Evolutionary conservation across 1,140 invertebrate genomes (phyloP), one percentile per base, ranked within the genome.

Genomic region (Apis cerana): DNA sequence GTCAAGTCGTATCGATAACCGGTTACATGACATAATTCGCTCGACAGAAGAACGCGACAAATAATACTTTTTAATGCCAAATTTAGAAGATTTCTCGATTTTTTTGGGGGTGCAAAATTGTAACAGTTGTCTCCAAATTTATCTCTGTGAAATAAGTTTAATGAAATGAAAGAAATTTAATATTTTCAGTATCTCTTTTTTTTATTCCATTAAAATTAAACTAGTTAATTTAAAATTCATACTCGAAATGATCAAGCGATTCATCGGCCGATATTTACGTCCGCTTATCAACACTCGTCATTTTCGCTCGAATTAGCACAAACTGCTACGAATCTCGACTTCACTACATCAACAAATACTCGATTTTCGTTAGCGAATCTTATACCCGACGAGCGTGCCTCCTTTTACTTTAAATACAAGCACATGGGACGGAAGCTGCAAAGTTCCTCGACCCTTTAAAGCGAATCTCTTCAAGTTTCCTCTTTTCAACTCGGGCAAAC

Each of bases 401-500:
- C 23, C 48, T 80, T 72, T 72, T 50, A 52, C 5, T 72, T 52
- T n/a, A 52, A 33, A 61, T 27, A 48, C 11, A 5, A 61, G 54
- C 43, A 59, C 27, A n/a, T 7, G 12, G 67, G 13, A 17, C 23
- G 17, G 64, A 67, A 77, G 52, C 65, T 64, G 33, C 64, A 27
- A 50, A 43, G 17, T 64, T 52, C 21, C 43, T 64, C 52, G 61
- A 17, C 62, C 50, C 61, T 81, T 81, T 81, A 75, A 81, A 75
- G 43, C 48, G 52, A 52, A 50, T 54, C 79, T 67, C 79, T 81
- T 81, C 65, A 81, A 67, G 79, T n/a, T 62, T 62, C 48, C 52
- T 79, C 23, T 33, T 27, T 75, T 67, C 50, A 58, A 43, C 33
- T 11, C 12, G 11, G 3, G 21, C 11, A 33, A 67, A 67, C 79